These are phyloP conservation scores for Pangasius macronema DNA, from an alignment of 2,797 vertebrate genomes.

Conservation along the genomic window DNA sequence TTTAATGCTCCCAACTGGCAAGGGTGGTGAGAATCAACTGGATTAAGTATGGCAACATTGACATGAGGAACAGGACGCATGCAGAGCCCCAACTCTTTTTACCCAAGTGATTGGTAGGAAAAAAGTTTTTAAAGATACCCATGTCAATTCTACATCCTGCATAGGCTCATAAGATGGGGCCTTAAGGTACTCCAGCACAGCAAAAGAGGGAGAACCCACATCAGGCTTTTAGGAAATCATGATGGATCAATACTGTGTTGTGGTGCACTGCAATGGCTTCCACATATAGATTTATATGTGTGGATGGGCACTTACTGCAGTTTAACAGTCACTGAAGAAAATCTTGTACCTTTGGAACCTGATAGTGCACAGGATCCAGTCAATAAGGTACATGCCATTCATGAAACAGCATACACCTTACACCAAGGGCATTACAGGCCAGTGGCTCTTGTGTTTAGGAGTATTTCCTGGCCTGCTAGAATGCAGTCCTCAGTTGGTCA, in stretches of 20 bases:
- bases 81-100: not conserved
- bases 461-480: not conserved
- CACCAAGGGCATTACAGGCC: not conserved
- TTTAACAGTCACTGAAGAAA: not conserved
- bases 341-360: not conserved
- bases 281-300: not conserved
- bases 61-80: constrained; percentile 61
- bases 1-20: too few species aligned
- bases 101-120: not conserved
- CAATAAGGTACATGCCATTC: not conserved
- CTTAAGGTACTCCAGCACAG: not conserved
- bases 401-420: not conserved
- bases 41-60: constrained; percentile 32
- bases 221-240: not conserved
- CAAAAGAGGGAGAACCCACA: not conserved
- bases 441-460: not conserved
- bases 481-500: not conserved
- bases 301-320: not conserved
- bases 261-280: not conserved
- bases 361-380: not conserved
- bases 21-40: too few species aligned
- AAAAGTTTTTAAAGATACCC: not conserved
- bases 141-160: not conserved
- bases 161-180: not conserved
- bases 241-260: not conserved